phyloP scores from a whole-genome alignment of 2,888 invertebrate genomes.

The Folsomia manolachei region DNA sequence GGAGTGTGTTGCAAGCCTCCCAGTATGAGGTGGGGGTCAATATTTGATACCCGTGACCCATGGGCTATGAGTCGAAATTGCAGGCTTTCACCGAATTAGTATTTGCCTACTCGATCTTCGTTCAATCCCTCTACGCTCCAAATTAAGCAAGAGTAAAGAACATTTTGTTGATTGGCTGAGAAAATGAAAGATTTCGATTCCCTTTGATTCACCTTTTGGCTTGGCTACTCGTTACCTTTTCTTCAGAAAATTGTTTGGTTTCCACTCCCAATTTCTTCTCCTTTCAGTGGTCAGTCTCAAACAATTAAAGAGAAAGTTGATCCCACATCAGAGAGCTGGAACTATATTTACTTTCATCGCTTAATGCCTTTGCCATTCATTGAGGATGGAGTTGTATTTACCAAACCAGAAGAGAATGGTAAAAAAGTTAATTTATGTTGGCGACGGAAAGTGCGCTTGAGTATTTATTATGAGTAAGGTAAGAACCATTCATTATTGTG shows the following conservation, averaged over 20 bases:
- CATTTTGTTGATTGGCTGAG: background rate
- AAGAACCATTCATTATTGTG: no score
- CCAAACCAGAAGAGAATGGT: constrained; percentile 3
- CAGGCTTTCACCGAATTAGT: no score
- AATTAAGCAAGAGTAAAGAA: background rate
- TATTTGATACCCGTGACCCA: background rate
- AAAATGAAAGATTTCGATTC: background rate
- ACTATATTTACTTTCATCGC: constrained; percentile 41
- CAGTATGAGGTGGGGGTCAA: no score
- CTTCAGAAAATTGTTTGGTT: constrained; percentile 13
- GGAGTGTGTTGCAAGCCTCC: no score
- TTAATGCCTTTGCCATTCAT: constrained; percentile 19
- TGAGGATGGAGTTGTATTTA: no score
- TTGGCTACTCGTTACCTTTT: background rate
- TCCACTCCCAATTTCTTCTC: constrained; percentile 42
- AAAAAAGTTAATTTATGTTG: no score
- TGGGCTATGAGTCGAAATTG: no score
- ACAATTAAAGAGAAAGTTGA: constrained; percentile 43
- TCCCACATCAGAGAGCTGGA: constrained; percentile 45
- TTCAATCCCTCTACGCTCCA: background rate
- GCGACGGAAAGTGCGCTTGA: no score
- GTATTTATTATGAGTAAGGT: no score
- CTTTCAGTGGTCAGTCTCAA: constrained; percentile 45
- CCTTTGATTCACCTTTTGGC: background rate
- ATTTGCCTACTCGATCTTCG: background rate